Base-by-base conservation (phyloP, 2,888 invertebrate species). In the Amblyjoppa proteus region DNA sequence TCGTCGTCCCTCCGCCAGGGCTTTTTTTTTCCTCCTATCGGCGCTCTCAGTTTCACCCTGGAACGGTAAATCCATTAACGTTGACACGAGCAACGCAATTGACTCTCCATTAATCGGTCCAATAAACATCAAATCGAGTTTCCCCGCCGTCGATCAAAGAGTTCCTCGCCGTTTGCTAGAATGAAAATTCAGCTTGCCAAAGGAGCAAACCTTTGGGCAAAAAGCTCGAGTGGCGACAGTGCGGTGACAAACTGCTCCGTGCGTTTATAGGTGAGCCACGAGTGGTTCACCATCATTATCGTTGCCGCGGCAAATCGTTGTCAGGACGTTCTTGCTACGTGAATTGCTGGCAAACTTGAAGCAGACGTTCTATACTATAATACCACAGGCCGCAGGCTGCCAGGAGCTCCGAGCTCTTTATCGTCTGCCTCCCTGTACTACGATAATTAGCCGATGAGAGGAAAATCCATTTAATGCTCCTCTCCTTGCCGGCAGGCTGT, bases 401-500 rank as follows among this genome's bases (percentile, higher is more conserved):
- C 66, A 2, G n/a, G n/a, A 38, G 66, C 66, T 66, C n/a, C n/a
- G 20, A 38, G 31, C 66, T 66, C 66, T 66, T 66, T 66, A 66
- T 66, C 66, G 41, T 7, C 0, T 13, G 66, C 25, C 58, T 66
- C 2, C n/a, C 13, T 66, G 11, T 20, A 20, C 20, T 0, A 38
- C 38, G 66, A 41, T 66, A 38, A 58, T 58, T 58, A 58, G 58
- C 58, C 58, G 58, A 58, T 58, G 58, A 58, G 58, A 58, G 25
- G 58, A 28, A 58, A 58, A 28, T 58, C 58, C 58, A 58, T 58
- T 58, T 58, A 58, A 58, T 58, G 58, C 58, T 13, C 58, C 13
- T 58, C 58, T 58, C 58, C 56, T 56, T 3, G 20, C 56, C 9
- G 9, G 1, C 56, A 9, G 25, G 9, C 9, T 56, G 56, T 11